Base-by-base conservation (phyloP, 2,888 invertebrate species). In the Caenorhabditis panamensis region DNA sequence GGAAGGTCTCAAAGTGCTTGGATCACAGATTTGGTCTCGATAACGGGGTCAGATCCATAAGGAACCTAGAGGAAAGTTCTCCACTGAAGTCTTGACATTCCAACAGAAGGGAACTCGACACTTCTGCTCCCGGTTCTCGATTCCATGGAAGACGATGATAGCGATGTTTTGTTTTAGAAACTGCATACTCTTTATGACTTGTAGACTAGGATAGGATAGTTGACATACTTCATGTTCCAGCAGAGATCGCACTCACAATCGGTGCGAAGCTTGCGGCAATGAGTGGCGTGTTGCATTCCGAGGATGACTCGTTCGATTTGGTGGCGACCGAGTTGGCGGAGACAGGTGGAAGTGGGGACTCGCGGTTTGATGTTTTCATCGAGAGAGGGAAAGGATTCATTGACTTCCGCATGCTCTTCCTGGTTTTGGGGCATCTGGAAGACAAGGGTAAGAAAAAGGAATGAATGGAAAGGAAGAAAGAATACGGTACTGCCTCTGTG, bases 1-100 rank as follows among this genome's bases (percentile, higher is more conserved):
- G 59, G 36, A 9, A 69, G 20, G 16, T 69, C 69, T 8, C 59
- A 59, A 36, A 69, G 59, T 8, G 59, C 16, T n/a, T 37, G 24
- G 28, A 61, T 37, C 3, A 69, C 59, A 1, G 26, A 47, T 36
- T 59, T 49, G 6, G 36, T n/a, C 59, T n/a, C n/a, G n/a, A n/a
- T n/a, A 69, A n/a, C 18, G 59, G 69, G 16, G 59, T 59, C 5
- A 69, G 13, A 11, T 69, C 69, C 18, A 22, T 2, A 5, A 59
- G 13, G 31, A 36, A 36, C 61, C 61, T 4, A 51, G 31, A n/a
- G 69, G 26, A 20, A 61, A 69, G 18, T 31, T n/a, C 51, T 59
- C 37, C 4, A 59, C 51, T 16, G 16, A 0, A n/a, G n/a, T 18
- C 20, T 41, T 22, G n/a, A 56, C 44, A 1, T 22, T 47, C 9